phyloP scores from a whole-genome alignment of 2,113 vertebrate genomes.

The Epinephelus lanceolatus region DNA sequence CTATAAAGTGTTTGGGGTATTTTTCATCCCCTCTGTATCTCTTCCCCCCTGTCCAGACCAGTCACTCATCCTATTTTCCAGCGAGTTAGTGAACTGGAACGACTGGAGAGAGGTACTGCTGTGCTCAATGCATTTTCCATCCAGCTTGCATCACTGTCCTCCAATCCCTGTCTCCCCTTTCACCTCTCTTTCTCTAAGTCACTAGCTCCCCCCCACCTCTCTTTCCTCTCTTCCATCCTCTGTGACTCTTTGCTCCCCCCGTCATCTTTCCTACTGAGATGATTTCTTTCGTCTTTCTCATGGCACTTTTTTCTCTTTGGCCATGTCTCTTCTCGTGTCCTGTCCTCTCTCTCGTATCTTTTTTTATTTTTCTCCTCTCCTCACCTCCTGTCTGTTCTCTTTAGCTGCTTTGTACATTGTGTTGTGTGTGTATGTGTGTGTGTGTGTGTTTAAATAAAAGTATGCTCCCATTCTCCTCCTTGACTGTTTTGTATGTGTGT shows the following conservation, averaged over 20 bases:
- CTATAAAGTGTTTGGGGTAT: conserved; percentile 3
- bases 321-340: no score
- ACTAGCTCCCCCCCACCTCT: conserved; percentile 1
- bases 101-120: conserved; percentile 28
- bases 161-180: conserved; percentile 36
- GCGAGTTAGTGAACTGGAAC: conserved; percentile 57
- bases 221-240: neutral
- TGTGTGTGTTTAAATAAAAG: neutral
- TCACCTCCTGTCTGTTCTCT: neutral
- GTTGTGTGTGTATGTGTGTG: neutral
- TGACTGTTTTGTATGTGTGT: neutral
- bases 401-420: no score
- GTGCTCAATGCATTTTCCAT: conserved; percentile 47
- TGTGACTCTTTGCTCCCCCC: neutral
- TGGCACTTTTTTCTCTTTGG: neutral
- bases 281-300: neutral
- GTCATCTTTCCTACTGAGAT: conserved; percentile 11
- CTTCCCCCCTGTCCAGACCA: conserved; percentile 12
- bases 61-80: conserved; percentile 51
- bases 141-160: conserved; percentile 31
- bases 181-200: conserved; percentile 27
- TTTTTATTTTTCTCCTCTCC: no score
- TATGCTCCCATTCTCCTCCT: no score
- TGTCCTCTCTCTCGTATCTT: no score
- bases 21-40: conserved; percentile 20